phyloP scores from a whole-genome alignment of 2,888 invertebrate species.

The Dascillus cervinus region DNA sequence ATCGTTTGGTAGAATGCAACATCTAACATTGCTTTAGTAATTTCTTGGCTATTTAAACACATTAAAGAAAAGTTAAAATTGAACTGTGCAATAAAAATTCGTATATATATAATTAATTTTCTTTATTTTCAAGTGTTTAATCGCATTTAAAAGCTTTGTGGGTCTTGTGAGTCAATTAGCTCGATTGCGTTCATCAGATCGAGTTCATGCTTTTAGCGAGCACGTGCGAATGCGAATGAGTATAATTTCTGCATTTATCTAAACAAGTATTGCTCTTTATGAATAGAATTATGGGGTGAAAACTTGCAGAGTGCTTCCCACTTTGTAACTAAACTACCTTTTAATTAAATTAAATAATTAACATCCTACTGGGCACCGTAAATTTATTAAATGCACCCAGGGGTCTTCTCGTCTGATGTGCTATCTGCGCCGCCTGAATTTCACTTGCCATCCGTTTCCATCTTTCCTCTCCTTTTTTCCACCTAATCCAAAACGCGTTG shows the following conservation, averaged over 20 bases:
- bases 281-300: constrained; percentile 9
- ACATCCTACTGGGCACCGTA: constrained; percentile 28
- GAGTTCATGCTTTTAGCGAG: no score
- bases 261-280: constrained; percentile 3
- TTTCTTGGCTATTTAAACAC: no score
- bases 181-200: no score
- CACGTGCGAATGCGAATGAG: no score
- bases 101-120: background rate
- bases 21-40: no score
- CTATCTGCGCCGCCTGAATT: constrained; percentile 15
- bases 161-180: no score
- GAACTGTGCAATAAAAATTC: background rate
- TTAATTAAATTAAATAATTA: constrained; percentile 39
- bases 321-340: constrained; percentile 26
- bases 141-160: no score
- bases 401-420: constrained; percentile 15
- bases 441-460: constrained; percentile 8
- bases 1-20: no score
- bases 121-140: constrained; percentile 1
- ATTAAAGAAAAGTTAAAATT: no score
- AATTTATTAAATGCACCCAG: constrained; percentile 29
- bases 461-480: constrained; percentile 8
- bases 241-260: no score
- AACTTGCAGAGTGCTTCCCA: constrained; percentile 20
- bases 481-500: constrained; percentile 2